A percentile compares a stretch with the other conserved stretches of the same genome.
Evolutionary conservation across 2,113 vertebrate species (phyloP).

Genomic region (Diphyllodes magnificus): DNA sequence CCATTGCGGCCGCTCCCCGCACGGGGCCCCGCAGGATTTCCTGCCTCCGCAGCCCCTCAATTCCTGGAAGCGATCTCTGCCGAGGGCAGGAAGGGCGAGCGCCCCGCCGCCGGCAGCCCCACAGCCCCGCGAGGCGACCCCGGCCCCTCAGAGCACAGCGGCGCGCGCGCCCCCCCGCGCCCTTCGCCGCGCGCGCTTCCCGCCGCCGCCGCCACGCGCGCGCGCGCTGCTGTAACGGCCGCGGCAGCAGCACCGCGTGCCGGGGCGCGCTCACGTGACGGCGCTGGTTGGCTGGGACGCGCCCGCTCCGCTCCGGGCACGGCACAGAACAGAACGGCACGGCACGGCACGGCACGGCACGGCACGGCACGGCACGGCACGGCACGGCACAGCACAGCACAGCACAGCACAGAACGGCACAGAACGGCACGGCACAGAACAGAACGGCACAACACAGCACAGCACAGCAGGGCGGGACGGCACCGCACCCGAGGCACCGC

Average conservation of each 20-base stretch:
- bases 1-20: background rate
- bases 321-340: accelerated
- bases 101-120: background rate
- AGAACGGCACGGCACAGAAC: too few relatives aligned
- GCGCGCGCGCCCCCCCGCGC: background rate
- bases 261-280: background rate
- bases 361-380: background rate
- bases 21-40: background rate
- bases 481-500: background rate
- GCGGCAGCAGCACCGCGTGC: background rate
- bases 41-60: background rate
- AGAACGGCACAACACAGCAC: too few relatives aligned
- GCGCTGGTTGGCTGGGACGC: background rate
- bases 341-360: too few relatives aligned
- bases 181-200: too few relatives aligned
- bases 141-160: background rate
- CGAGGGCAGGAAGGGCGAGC: background rate
- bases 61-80: background rate
- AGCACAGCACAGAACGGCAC: too few relatives aligned
- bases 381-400: background rate
- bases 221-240: background rate
- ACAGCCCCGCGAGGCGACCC: background rate
- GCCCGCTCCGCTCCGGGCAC: too few relatives aligned
- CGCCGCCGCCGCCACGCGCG: background rate
- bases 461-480: background rate